These are phyloP conservation scores for Phyllotreta cruciferae DNA, from an alignment of 2,888 invertebrate genomes.

Conservation along the genomic window DNA sequence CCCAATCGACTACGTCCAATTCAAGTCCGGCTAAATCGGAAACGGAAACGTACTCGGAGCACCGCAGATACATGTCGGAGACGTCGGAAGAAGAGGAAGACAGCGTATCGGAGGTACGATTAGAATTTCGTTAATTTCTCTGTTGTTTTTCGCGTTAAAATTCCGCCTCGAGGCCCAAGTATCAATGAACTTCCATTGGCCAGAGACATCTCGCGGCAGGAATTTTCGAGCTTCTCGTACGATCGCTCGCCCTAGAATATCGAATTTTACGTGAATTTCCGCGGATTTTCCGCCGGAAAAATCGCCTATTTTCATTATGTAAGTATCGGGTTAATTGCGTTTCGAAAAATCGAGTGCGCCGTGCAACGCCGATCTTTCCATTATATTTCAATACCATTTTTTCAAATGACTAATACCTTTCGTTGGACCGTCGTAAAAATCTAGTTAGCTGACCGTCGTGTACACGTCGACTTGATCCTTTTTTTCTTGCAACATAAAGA, in stretches of 20 bases:
- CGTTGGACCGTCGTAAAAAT: slow-evolving; percentile 36
- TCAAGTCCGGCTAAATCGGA: slow-evolving; percentile 84
- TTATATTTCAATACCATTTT: neutral
- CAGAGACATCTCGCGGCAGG: slow-evolving; percentile 71
- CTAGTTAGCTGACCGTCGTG: slow-evolving; percentile 35
- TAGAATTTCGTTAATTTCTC: slow-evolving; percentile 48
- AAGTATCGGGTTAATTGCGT: slow-evolving; percentile 36
- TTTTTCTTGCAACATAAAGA: slow-evolving; percentile 30
- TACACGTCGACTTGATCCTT: slow-evolving; percentile 40
- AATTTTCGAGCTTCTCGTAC: slow-evolving; percentile 45
- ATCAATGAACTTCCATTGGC: slow-evolving; percentile 65
- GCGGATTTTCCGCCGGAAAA: slow-evolving; percentile 28
- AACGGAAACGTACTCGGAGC: slow-evolving; percentile 87
- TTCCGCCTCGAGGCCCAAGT: slow-evolving; percentile 58
- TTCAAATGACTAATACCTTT: slow-evolving; percentile 34
- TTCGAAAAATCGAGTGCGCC: slow-evolving; percentile 36
- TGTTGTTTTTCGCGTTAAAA: slow-evolving; percentile 48
- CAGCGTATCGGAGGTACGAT: slow-evolving; percentile 92
- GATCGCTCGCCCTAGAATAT: slow-evolving; percentile 42
- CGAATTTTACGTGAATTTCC: slow-evolving; percentile 39
- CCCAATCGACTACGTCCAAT: slow-evolving; percentile 76
- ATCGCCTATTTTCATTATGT: slow-evolving; percentile 38
- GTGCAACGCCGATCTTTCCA: slow-evolving; percentile 36
- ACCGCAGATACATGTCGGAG: slow-evolving; percentile 90
- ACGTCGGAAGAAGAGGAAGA: slow-evolving; percentile 96